These are phyloP conservation scores for Caenorhabditis virilis DNA, from an alignment of 2,888 invertebrate genomes.

Conservation along the genomic window DNA sequence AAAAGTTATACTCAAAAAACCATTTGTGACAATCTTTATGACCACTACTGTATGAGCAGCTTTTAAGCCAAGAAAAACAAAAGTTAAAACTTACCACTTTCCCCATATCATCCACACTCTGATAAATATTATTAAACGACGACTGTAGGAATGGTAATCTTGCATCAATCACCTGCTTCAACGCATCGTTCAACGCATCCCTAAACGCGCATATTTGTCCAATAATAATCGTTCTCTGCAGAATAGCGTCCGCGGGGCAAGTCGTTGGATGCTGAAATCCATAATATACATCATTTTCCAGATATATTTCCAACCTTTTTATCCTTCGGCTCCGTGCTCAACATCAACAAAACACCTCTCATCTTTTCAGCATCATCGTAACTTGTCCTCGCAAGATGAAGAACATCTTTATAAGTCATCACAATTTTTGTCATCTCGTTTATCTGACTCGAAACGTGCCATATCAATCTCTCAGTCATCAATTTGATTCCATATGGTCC, in stretches of 20 bases:
- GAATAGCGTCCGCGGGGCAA: conserved; percentile 73
- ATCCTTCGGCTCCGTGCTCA: conserved; percentile 46
- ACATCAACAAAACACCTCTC: conserved; percentile 83
- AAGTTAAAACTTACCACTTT: conserved; percentile 41
- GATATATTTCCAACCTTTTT: conserved; percentile 38
- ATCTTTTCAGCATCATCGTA: conserved; percentile 98
- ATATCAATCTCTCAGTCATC: conserved; percentile 93
- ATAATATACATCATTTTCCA: too few species aligned
- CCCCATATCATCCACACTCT: conserved; percentile 47
- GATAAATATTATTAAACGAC: conserved; percentile 76
- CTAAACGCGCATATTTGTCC: conserved; percentile 96
- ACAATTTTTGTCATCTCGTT: conserved; percentile 86
- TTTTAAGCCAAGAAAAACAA: conserved; percentile 4
- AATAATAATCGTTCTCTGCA: conserved; percentile 95
- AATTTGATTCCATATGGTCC: conserved; percentile 98
- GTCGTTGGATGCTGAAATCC: conserved; percentile 16
- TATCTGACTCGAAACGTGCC: conserved; percentile 97
- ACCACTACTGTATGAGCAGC: neutral
- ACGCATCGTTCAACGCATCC: conserved; percentile 87
- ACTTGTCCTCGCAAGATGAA: conserved; percentile 87
- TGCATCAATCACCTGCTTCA: conserved; percentile 79
- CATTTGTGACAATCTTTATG: too few species aligned
- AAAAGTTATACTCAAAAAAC: neutral
- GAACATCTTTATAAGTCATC: conserved; percentile 86
- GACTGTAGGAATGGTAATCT: conserved; percentile 93